A percentile compares a stretch with the other conserved stretches of the same genome.
These are phyloP conservation scores for Thecocarcelia acutangulata DNA, from an alignment of 2,888 invertebrate species.

Conservation along the genomic window DNA sequence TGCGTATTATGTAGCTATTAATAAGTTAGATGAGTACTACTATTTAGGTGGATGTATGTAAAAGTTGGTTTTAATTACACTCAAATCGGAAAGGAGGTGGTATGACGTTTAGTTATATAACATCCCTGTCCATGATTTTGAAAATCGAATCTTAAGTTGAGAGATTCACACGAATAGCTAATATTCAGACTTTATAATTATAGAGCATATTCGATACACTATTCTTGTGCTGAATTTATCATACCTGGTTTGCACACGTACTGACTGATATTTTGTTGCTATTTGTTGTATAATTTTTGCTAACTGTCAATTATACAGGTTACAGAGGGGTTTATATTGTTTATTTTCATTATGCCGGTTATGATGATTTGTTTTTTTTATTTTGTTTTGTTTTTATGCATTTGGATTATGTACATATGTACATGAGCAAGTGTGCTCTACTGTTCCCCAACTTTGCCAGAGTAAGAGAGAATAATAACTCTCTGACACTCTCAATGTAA, in stretches of 20 bases:
- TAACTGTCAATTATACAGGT: slow-evolving; percentile 43
- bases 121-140: too few species aligned
- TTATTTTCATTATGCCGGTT: slow-evolving; percentile 41
- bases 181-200: too few species aligned
- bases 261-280: background rate
- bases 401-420: slow-evolving; percentile 23
- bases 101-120: too few species aligned
- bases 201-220: too few species aligned
- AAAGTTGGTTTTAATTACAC: too few species aligned
- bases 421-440: slow-evolving; percentile 1
- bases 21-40: too few species aligned
- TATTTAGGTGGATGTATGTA: too few species aligned
- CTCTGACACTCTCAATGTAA: background rate
- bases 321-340: slow-evolving; percentile 32
- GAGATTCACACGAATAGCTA: too few species aligned
- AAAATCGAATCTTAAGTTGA: too few species aligned
- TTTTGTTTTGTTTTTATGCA: slow-evolving; percentile 17
- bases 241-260: background rate
- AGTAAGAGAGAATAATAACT: slow-evolving; percentile 1
- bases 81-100: too few species aligned
- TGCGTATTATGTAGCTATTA: too few species aligned
- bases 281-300: slow-evolving; percentile 16
- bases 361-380: slow-evolving; percentile 21
- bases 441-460: background rate
- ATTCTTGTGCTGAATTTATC: too few species aligned